A percentile compares a stretch with the other conserved stretches of the same genome.
These are phyloP conservation scores for Hyles lineata DNA, from an alignment of 2,888 invertebrate genomes.

Conservation along the genomic window DNA sequence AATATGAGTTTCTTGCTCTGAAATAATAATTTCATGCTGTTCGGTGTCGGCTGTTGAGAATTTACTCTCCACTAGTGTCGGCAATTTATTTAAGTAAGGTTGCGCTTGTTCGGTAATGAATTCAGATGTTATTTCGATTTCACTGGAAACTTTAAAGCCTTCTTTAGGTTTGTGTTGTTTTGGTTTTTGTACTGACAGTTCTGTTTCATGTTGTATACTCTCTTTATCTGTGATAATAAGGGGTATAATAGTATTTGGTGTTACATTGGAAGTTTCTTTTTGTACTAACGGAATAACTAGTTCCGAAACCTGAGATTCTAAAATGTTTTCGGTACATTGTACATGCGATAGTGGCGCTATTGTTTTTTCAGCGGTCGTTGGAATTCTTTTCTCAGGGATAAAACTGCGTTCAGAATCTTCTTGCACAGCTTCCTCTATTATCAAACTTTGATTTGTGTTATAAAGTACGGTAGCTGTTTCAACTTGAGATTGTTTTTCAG, in stretches of 20 bases:
- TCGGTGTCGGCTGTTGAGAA: conserved; percentile 52
- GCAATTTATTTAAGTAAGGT: conserved; percentile 52
- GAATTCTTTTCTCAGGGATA: conserved; percentile 51
- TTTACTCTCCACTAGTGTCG: conserved; percentile 57
- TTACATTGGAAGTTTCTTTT: conserved; percentile 57
- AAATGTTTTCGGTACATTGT: conserved; percentile 70
- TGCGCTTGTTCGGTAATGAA: conserved; percentile 66
- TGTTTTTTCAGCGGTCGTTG: conserved; percentile 60
- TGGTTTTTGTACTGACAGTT: conserved; percentile 58
- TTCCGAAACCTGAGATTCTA: conserved; percentile 60
- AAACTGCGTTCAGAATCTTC: conserved; percentile 61
- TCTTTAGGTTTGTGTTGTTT: conserved; percentile 61
- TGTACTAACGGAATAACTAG: conserved; percentile 53
- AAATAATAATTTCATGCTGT: conserved; percentile 57
- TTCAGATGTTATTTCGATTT: conserved; percentile 64
- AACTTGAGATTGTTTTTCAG: conserved; percentile 44
- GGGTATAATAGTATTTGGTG: conserved; percentile 65
- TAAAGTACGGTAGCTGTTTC: conserved; percentile 60
- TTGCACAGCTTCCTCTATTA: conserved; percentile 69
- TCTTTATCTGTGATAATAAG: conserved; percentile 69
- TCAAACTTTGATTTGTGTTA: conserved; percentile 61
- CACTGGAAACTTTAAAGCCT: conserved; percentile 62
- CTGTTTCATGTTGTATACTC: conserved; percentile 70
- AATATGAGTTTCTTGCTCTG: conserved; percentile 62
- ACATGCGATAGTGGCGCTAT: conserved; percentile 66